These are phyloP conservation scores for Calidris pugnax DNA, from an alignment of 2,113 vertebrate species.

Conservation along the genomic window DNA sequence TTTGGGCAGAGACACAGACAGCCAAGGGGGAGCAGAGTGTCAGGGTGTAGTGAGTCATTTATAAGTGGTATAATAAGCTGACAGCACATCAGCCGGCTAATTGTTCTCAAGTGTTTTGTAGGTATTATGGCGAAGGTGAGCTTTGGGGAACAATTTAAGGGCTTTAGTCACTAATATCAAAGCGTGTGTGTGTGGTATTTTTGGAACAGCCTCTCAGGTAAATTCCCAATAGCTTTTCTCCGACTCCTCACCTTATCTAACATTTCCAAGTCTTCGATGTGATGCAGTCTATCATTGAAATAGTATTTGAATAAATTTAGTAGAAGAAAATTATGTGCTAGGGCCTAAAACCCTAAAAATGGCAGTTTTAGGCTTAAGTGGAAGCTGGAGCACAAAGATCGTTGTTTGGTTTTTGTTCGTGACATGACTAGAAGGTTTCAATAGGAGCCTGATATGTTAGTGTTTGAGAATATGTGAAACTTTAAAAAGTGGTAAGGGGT, in stretches of 20 bases:
- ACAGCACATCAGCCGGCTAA: neutral
- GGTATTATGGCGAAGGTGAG: neutral
- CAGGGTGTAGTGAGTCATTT: neutral
- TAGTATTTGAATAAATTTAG: neutral
- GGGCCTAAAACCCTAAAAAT: neutral
- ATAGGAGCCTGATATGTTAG: neutral
- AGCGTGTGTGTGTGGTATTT: neutral
- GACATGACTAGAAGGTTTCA: neutral
- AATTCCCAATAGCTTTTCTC: slow-evolving; percentile 26
- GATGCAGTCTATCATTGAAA: neutral
- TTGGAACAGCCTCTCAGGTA: slow-evolving; percentile 64
- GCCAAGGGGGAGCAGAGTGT: neutral
- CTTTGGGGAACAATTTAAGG: slow-evolving; percentile 28
- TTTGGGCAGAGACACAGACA: neutral
- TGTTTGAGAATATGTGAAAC: neutral
- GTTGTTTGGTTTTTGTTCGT: neutral
- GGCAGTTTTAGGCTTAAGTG: neutral
- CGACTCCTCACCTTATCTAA: slow-evolving; percentile 7
- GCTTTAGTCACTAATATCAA: slow-evolving; percentile 17
- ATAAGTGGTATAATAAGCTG: neutral
- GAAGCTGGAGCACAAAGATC: neutral
- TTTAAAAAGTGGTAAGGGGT: neutral
- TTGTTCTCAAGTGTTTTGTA: neutral
- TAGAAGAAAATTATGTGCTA: neutral
- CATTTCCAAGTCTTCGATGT: neutral